A percentile compares a stretch with the other conserved stretches of the same genome.
Conservation (phyloP, 1,140 invertebrate genomes). For the Plodia interpunctella region DNA sequence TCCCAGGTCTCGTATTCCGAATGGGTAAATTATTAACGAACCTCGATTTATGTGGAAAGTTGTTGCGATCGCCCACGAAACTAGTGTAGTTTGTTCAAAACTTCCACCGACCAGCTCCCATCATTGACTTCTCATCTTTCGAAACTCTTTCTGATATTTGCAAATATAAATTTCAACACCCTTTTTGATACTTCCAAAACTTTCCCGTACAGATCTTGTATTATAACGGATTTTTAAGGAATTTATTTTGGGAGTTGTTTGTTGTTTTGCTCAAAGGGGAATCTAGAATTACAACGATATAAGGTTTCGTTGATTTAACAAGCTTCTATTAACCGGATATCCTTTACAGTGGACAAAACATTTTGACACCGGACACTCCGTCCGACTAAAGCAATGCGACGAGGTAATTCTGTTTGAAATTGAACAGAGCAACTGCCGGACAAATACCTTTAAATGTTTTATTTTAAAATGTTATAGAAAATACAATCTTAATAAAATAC, state of each 20-base stretch:
- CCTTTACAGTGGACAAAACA: neutral
- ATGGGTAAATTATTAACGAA: slow-evolving; percentile 45
- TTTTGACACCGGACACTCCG: neutral
- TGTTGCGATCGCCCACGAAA: slow-evolving; percentile 31
- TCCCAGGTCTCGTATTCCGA: slow-evolving; percentile 21
- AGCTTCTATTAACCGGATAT: slow-evolving; percentile 2
- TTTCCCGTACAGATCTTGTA: neutral
- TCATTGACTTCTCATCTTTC: slow-evolving; percentile 36
- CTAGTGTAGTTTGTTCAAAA: slow-evolving; percentile 32
- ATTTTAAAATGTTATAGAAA: too few species aligned
- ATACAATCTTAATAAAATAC: too few species aligned
- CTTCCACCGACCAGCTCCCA: slow-evolving; percentile 24
- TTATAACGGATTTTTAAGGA: neutral
- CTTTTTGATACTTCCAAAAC: slow-evolving; percentile 10
- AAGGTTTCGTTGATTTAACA: slow-evolving; percentile 1
- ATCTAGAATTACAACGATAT: slow-evolving; percentile 11
- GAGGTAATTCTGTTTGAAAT: too few species aligned
- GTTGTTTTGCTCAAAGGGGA: neutral
- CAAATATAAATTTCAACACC: slow-evolving; percentile 20
- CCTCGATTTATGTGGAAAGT: slow-evolving; percentile 50
- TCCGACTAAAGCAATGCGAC: too few species aligned
- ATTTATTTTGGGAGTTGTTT: slow-evolving; percentile 9
- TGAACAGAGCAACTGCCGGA: too few species aligned
- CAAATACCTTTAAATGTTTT: too few species aligned
- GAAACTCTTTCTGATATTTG: slow-evolving; percentile 23